Percentiles rank a stretch among this genome's conserved stretches.
phyloP scores from a whole-genome alignment of 2,113 vertebrate genomes.

The Nesoenas mayeri region DNA sequence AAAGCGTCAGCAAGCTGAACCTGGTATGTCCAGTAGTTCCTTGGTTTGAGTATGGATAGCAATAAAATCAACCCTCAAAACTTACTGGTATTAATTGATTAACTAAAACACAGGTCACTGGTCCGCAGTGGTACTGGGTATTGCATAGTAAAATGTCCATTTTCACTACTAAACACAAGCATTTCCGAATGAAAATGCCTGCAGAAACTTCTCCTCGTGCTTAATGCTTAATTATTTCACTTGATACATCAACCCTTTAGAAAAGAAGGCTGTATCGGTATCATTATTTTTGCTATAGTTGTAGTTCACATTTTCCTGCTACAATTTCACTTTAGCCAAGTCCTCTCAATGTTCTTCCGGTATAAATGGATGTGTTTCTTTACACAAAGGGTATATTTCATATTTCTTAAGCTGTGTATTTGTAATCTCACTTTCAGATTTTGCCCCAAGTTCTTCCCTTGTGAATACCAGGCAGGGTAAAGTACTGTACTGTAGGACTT shows the following conservation, averaged over 20 bases:
- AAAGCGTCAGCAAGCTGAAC: background rate
- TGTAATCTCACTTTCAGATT: background rate
- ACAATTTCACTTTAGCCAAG: background rate
- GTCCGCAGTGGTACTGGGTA: background rate
- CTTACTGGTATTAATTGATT: background rate
- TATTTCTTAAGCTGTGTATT: background rate
- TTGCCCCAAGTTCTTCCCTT: background rate
- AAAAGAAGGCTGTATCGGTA: background rate
- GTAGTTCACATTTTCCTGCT: background rate
- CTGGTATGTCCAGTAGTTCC: background rate
- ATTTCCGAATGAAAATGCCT: background rate
- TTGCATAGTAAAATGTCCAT: accelerated
- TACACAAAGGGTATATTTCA: background rate
- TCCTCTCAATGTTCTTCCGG: background rate
- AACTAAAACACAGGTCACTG: background rate
- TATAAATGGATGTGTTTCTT: background rate
- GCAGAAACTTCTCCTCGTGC: accelerated
- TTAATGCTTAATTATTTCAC: background rate
- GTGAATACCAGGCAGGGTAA: background rate
- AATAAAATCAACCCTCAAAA: background rate
- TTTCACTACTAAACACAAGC: background rate
- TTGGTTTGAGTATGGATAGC: background rate
- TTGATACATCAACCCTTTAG: accelerated
- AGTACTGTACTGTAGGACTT: background rate
- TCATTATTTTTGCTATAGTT: background rate